Conservation (phyloP, 2,113 vertebrate genomes). For the Gulo gulo region DNA sequence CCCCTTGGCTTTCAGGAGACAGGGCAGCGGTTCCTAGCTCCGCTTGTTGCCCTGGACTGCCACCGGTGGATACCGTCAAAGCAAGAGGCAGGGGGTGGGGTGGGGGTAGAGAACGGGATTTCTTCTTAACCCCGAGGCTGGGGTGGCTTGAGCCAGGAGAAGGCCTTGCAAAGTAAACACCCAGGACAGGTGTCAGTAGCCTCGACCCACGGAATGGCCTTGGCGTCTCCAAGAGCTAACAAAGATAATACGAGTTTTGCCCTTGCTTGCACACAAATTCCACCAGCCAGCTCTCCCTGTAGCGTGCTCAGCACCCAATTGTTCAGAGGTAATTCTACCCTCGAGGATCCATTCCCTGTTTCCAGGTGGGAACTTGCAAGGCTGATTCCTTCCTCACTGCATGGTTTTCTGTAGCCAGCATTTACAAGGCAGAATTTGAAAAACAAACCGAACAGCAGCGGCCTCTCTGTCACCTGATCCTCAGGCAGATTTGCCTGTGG, state of each 20-base stretch:
- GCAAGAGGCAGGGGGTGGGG: not conserved
- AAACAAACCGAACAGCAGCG: not conserved
- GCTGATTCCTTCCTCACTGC: not conserved
- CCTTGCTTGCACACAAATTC: not conserved
- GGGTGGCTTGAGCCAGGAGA: not conserved
- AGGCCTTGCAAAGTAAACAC: not conserved
- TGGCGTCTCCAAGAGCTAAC: not conserved
- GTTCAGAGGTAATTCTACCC: not conserved
- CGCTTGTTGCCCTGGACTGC: not conserved
- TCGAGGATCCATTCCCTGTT: not conserved
- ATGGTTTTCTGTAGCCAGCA: not conserved
- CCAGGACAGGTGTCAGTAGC: not conserved
- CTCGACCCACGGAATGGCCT: not conserved
- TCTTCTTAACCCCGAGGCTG: not conserved
- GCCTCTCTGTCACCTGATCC: not conserved
- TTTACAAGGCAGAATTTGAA: not conserved
- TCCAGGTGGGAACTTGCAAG: not conserved
- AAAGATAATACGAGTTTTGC: not conserved
- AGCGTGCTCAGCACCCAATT: not conserved
- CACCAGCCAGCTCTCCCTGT: not conserved
- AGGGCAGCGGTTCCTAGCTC: not conserved
- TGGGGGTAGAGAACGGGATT: not conserved
- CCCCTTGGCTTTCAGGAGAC: not conserved
- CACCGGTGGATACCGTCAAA: not conserved
- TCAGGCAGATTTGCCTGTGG: not conserved